A percentile compares a stretch with the other conserved stretches of the same genome.
These are phyloP conservation scores for Arion vulgaris DNA, from an alignment of 1,140 invertebrate genomes.

Conservation along the genomic window DNA sequence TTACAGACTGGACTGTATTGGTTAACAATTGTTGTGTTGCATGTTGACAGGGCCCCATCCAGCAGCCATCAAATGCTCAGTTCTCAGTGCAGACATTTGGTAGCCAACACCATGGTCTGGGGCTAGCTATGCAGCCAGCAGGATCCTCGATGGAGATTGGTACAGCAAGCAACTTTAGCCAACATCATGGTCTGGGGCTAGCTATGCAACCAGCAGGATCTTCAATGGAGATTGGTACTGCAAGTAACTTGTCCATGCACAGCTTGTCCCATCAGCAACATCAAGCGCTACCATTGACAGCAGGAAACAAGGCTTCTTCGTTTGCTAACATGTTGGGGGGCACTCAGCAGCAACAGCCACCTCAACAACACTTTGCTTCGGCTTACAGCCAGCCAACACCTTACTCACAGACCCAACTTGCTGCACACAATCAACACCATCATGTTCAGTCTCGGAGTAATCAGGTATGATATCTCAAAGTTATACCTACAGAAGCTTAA, in stretches of 20 bases:
- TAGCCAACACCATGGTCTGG: slow-evolving; percentile 52
- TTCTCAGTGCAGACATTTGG: slow-evolving; percentile 58
- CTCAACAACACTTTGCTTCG: slow-evolving; percentile 2
- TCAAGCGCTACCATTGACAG: not conserved
- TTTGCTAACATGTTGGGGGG: slow-evolving; percentile 36
- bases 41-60: slow-evolving; percentile 36
- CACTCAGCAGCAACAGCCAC: slow-evolving; percentile 27
- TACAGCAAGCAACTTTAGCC: too few relatives aligned
- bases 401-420: too few relatives aligned
- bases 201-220: slow-evolving; percentile 38
- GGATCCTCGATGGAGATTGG: not conserved
- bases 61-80: slow-evolving; percentile 49
- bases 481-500: too few relatives aligned
- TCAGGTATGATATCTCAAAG: too few relatives aligned
- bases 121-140: slow-evolving; percentile 51
- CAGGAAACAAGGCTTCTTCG: slow-evolving; percentile 20
- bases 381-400: too few relatives aligned
- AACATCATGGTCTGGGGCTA: too few relatives aligned
- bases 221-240: too few relatives aligned
- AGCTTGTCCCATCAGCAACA: slow-evolving; percentile 34
- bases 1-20: too few relatives aligned
- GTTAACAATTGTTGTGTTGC: not conserved
- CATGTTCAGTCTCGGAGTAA: too few relatives aligned
- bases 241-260: slow-evolving; percentile 28
- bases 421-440: too few relatives aligned